Base-by-base conservation (phyloP, 2,888 invertebrate species). In the Tachina grossa region DNA sequence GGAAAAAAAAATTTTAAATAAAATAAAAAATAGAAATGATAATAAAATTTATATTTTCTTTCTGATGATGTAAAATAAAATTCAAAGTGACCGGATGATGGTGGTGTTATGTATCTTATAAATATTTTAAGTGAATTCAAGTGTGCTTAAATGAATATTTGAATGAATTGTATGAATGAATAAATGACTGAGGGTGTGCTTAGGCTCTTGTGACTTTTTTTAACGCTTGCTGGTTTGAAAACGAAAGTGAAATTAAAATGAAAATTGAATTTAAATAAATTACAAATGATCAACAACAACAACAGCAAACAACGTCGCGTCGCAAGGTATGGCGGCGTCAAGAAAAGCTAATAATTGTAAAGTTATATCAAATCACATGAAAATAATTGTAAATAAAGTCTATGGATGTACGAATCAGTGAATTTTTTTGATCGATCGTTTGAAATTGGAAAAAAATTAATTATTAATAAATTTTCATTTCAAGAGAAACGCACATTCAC, bases 171-270 rank as follows among this genome's bases (percentile, higher is more conserved):
- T 57, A 57, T 71, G 55, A 63, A 65, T 72, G 43, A 65, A 72
- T 66, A 14, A 71, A 49, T 69, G 61, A 55, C 22, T 61, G 43
- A 71, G 49, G 47, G 59, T 61, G 61, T 22, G 14, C 43, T 61
- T 53, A 61, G 76, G 66, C 82, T 65, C 45, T 65, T 83, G 55
- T 66, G 72, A 57, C 51, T 74, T 47, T 53, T 31, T 68, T 83
- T 77, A 72, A 78, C 53, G 59, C 59, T 31, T 6, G 6, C 31
- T 22, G 59, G 39, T 10, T 76, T 61, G 79, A 80, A 85, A 85
- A 85, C 79, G 85, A 85, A 85, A 85, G 85, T 85, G 85, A 85
- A 85, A 85, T 83, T 80, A 53, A 83, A 81, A 74, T 74, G 78
- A 71, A 85, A 79, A 76, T 76, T 83, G 72, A 85, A 83, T 85